A percentile compares a stretch with the other conserved stretches of the same genome.
These are phyloP conservation scores for Gallinago media DNA, from an alignment of 2,113 vertebrate genomes.

Conservation along the genomic window DNA sequence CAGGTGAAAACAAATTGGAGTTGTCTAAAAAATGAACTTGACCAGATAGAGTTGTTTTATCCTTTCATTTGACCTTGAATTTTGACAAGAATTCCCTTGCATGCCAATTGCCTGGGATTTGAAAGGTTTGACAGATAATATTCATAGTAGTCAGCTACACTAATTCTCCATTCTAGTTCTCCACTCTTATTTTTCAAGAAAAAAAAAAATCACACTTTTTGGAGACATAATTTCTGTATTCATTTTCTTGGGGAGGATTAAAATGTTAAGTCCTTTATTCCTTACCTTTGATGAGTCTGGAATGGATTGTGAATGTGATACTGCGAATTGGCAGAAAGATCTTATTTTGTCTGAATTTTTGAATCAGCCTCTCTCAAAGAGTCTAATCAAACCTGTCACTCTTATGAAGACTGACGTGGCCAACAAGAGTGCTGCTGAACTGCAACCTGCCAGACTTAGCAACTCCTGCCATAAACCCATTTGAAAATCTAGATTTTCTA, in stretches of 20 bases:
- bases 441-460: conserved; percentile 37
- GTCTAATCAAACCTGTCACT: conserved; percentile 52
- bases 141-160: not conserved
- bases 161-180: not conserved
- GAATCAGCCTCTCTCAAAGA: conserved; percentile 23
- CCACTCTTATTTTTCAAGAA: not conserved
- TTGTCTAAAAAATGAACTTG: not conserved
- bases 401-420: conserved; percentile 56
- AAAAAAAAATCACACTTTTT: not conserved
- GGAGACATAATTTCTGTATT: conserved; percentile 36
- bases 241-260: conserved; percentile 32
- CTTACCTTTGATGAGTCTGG: conserved; percentile 14
- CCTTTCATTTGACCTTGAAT: not conserved
- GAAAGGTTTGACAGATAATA: not conserved
- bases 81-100: conserved; percentile 24
- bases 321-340: conserved; percentile 35
- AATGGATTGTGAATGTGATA: conserved; percentile 3
- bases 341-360: conserved; percentile 26
- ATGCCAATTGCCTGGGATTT: not conserved
- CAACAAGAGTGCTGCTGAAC: conserved; percentile 47
- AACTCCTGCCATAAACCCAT: not conserved
- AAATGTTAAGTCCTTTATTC: conserved; percentile 43
- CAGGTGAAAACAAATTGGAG: not conserved
- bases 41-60: not conserved
- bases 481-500: conserved; percentile 39